phyloP scores from a whole-genome alignment of 2,797 vertebrate genomes.

The Staurois parvus region DNA sequence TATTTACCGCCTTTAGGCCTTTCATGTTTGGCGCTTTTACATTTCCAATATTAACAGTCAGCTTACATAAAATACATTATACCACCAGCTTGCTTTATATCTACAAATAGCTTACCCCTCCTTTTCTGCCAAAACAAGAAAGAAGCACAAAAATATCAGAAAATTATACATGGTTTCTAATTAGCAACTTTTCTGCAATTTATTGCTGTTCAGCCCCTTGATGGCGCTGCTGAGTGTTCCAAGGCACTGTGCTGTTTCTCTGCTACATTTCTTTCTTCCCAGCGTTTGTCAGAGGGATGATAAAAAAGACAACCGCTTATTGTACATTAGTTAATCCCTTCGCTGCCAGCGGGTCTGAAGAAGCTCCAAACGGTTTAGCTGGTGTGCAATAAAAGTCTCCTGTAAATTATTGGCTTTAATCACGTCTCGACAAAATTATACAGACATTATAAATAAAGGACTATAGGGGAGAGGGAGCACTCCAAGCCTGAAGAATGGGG shows the following conservation, averaged over 20 bases:
- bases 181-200: conserved; percentile 2
- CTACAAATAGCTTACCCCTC: background rate
- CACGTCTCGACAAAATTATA: conserved; percentile 39
- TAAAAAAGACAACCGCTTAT: conserved; percentile 44
- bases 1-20: too few relatives aligned
- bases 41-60: too few relatives aligned
- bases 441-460: conserved; percentile 36
- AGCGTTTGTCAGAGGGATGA: conserved; percentile 39
- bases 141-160: conserved; percentile 3
- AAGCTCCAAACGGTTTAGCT: background rate
- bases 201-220: conserved; percentile 6
- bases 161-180: conserved; percentile 18
- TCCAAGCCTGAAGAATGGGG: conserved; percentile 1
- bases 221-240: conserved; percentile 13
- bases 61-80: too few relatives aligned
- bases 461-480: conserved; percentile 2
- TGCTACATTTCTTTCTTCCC: background rate
- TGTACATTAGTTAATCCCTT: conserved; percentile 56
- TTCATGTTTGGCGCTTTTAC: too few relatives aligned
- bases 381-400: conserved; percentile 44
- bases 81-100: background rate
- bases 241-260: background rate
- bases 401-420: conserved; percentile 59
- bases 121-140: background rate
- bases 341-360: conserved; percentile 34